Conservation (phyloP, 2,113 vertebrate genomes). For the Pollimyrus isidori region DNA sequence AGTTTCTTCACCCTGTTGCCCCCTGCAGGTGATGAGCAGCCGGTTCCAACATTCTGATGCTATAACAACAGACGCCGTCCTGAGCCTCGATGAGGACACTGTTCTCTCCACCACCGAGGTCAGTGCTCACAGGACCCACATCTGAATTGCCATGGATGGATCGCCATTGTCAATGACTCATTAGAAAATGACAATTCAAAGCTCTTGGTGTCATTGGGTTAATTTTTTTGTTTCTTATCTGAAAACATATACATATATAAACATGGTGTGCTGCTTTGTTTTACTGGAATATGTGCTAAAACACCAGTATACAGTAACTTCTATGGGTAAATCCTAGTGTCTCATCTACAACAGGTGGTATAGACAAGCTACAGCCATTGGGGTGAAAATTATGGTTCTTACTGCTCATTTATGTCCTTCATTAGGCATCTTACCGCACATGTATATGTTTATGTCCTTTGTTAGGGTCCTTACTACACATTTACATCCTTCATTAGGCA, state of each 20-base stretch:
- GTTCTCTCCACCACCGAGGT: constrained; percentile 98
- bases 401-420: not conserved
- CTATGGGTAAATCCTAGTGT: not conserved
- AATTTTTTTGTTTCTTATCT: not conserved
- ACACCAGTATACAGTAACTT: not conserved
- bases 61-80: constrained; percentile 86
- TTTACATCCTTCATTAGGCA: not conserved
- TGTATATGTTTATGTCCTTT: not conserved
- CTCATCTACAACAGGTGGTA: not conserved
- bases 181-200: not conserved
- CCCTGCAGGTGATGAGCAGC: constrained; percentile 87
- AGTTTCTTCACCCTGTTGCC: not conserved
- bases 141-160: not conserved
- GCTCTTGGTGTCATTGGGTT: not conserved
- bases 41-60: constrained; percentile 90
- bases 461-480: not conserved
- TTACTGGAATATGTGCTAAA: not conserved
- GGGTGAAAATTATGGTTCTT: not conserved
- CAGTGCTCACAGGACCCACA: constrained; percentile 23
- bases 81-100: constrained; percentile 96
- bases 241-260: not conserved
- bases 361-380: not conserved
- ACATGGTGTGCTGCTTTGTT: not conserved
- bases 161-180: not conserved
- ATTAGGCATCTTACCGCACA: not conserved